These are phyloP conservation scores for Manis javanica DNA, from an alignment of 2,797 vertebrate genomes.

Conservation along the genomic window DNA sequence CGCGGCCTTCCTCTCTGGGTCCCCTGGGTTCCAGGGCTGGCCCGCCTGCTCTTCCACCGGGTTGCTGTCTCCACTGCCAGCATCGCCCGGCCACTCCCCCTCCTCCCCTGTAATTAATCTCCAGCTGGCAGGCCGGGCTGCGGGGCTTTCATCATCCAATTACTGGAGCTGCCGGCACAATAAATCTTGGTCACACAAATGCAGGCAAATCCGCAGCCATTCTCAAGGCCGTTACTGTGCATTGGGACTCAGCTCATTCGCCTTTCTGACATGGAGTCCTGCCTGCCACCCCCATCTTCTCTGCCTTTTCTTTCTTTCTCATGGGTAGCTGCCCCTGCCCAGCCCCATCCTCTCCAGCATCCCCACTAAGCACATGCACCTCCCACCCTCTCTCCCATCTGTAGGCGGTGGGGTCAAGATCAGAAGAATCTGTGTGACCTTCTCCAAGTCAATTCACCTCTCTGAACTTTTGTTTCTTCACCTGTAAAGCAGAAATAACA, in stretches of 20 bases:
- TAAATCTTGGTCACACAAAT: constrained; percentile 79
- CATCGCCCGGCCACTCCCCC: background rate
- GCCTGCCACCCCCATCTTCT: background rate
- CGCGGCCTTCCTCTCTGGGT: background rate
- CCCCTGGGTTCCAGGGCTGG: background rate
- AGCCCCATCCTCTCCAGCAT: too few species aligned
- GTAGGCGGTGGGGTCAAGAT: background rate
- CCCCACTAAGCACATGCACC: background rate
- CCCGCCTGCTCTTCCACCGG: background rate
- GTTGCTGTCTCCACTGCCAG: background rate
- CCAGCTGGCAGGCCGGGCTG: constrained; percentile 65
- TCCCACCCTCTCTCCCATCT: background rate
- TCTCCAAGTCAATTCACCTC: constrained; percentile 42
- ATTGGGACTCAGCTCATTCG: constrained; percentile 63
- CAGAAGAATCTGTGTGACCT: constrained; percentile 48
- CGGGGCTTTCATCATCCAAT: constrained; percentile 76
- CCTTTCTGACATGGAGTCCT: constrained; percentile 35
- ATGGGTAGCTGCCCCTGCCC: background rate
- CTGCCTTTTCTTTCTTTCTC: background rate
- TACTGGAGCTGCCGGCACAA: constrained; percentile 70
- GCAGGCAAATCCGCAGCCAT: constrained; percentile 77
- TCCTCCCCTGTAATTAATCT: constrained; percentile 67
- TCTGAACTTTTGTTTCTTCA: constrained; percentile 12
- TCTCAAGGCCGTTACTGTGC: constrained; percentile 76
- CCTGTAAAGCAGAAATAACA: background rate